Evolutionary conservation across 2,113 vertebrate genomes (phyloP).

Genomic region (Forbesichthys papilliferus): DNA sequence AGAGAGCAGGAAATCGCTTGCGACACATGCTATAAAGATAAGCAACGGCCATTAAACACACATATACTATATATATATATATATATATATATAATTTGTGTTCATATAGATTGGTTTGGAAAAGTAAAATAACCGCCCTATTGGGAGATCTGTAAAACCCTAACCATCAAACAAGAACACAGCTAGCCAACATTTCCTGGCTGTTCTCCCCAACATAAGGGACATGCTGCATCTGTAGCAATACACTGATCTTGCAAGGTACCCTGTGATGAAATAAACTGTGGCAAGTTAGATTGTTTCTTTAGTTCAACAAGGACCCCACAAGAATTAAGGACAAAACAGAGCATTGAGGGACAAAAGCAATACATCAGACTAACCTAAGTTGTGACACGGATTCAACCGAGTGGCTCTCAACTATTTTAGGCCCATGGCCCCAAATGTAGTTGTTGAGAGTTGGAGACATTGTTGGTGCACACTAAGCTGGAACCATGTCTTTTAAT

Average conservation of each 20-base stretch:
- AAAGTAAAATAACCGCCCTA: too few relatives aligned
- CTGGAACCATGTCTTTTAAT: too few relatives aligned
- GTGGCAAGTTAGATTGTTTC: conserved; percentile 28
- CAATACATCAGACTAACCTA: neutral
- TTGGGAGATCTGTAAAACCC: too few relatives aligned
- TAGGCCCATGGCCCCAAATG: neutral
- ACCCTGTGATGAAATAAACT: conserved; percentile 15
- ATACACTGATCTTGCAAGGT: conserved; percentile 6
- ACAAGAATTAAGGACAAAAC: neutral
- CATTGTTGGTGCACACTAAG: too few relatives aligned
- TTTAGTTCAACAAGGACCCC: conserved; percentile 16
- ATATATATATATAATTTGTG: too few relatives aligned
- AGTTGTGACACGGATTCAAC: neutral
- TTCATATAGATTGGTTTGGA: too few relatives aligned
- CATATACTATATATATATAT: too few relatives aligned
- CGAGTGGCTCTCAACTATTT: neutral
- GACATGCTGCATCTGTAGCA: conserved; percentile 1
- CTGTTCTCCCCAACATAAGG: neutral
- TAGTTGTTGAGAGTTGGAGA: neutral
- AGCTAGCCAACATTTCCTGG: too few relatives aligned
- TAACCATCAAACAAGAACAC: too few relatives aligned
- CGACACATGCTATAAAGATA: too few relatives aligned
- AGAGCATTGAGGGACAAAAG: neutral
- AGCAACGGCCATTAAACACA: too few relatives aligned
- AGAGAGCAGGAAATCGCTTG: too few relatives aligned